Conservation (phyloP, 2,113 vertebrate species). For the Laticauda laticaudata region DNA sequence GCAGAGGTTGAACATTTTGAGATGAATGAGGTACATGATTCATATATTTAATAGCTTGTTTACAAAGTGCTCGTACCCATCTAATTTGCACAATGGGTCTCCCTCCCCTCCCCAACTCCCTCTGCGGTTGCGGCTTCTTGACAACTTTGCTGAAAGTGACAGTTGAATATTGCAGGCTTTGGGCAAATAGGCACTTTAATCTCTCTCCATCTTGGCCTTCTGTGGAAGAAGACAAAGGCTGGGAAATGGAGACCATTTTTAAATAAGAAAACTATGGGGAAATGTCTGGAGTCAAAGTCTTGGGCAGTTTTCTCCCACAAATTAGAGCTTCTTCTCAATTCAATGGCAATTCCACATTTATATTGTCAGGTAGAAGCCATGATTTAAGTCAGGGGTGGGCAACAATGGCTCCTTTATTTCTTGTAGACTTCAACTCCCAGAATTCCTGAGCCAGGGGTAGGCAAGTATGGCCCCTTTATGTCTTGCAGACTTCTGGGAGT, state of each 20-base stretch:
- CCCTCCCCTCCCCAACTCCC: neutral
- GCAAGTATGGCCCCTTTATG: no score
- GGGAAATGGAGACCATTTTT: slow-evolving; percentile 20
- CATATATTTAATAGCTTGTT: slow-evolving; percentile 57
- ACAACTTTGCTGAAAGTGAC: slow-evolving; percentile 12
- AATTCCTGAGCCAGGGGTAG: neutral
- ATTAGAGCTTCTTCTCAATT: neutral
- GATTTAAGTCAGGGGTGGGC: neutral
- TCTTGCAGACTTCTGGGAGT: neutral
- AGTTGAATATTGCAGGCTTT: slow-evolving; percentile 18
- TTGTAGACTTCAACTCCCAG: neutral
- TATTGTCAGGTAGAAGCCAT: neutral
- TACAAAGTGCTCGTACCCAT: slow-evolving; percentile 33
- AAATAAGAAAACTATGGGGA: neutral
- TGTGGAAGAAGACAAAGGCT: neutral
- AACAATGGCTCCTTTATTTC: neutral
- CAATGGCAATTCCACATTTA: neutral
- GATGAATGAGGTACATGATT: slow-evolving; percentile 56
- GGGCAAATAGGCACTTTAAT: slow-evolving; percentile 9
- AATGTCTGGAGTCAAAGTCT: neutral
- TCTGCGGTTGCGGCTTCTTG: slow-evolving; percentile 28
- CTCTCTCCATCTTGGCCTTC: slow-evolving; percentile 5
- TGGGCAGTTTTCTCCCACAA: neutral
- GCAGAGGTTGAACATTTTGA: slow-evolving; percentile 45
- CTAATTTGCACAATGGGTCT: slow-evolving; percentile 17